Evolutionary conservation across 2,888 invertebrate species (phyloP), one percentile per base, ranked within the genome.

Genomic region (Cinara cedri): DNA sequence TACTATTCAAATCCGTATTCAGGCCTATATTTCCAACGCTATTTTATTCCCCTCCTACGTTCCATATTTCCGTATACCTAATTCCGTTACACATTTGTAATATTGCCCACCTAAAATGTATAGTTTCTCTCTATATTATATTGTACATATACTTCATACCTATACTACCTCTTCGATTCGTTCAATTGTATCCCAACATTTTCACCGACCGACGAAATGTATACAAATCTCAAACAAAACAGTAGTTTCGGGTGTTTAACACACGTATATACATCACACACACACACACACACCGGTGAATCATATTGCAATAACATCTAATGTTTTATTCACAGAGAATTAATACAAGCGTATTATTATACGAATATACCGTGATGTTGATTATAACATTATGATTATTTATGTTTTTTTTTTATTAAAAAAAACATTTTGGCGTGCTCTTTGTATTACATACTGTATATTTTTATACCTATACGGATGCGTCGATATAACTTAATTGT

Each of bases 291-390:
- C 54, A 24, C 55, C 21, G 34, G 19, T 70, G 57, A 78, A 68
- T 78, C 68, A 70, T 68, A 78, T 70, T 78, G 57, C 68, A 78
- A 78, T 51, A 60, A 57, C 57, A 57, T 49, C 8, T 34, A 21
- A 78, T 60, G 76, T 78, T 78, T 68, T 78, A 78, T 60, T 78
- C 68, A 78, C 68, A 34, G 57, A 68, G 24, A 34, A 76, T 26
- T 34, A 34, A 34, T 34, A n/a, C n/a, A 66, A n/a, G 24, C 44
- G 65, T 66, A 68, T 44, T 34, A n/a, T 34, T 34, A 34, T 34
- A 34, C 34, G 11, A 55, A 26, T 68, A 76, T 26, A n/a, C n/a
- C 19, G 14, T 24, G 4, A 26, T 57, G 34, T 70, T 60, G 49
- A 42, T 46, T n/a, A 24, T 21, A 44, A 62, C 44, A n/a, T 9